Percentiles rank a stretch among this genome's conserved stretches.
These are phyloP conservation scores for Atlantisia rogersi DNA, from an alignment of 2,113 vertebrate species.

Conservation along the genomic window DNA sequence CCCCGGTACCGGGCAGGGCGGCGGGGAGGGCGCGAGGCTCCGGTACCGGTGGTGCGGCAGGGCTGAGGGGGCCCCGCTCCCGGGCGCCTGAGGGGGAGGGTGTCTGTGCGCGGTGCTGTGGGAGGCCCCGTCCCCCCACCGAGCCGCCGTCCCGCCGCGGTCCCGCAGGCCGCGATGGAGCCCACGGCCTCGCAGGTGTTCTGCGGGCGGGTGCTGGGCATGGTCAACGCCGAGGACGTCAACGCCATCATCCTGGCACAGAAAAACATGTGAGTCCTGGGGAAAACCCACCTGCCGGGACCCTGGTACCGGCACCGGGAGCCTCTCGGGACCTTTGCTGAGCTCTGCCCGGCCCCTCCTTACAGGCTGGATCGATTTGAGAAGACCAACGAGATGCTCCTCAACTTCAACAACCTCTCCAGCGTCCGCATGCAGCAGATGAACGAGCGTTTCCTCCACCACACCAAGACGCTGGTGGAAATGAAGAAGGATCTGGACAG, in stretches of 20 bases:
- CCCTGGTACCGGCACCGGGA: not conserved
- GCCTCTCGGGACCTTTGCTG: not conserved
- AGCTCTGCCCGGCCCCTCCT: not conserved
- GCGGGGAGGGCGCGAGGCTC: too few relatives aligned
- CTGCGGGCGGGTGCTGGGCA: conserved; percentile 92
- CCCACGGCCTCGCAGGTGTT: conserved; percentile 89
- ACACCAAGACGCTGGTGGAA: conserved; percentile 90
- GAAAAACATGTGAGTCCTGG: conserved; percentile 91
- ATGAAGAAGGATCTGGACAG: conserved; percentile 98
- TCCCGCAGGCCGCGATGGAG: conserved; percentile 80
- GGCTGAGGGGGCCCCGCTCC: fast-evolving
- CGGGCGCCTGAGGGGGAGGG: not conserved
- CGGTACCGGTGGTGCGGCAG: fast-evolving
- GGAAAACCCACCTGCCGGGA: fast-evolving
- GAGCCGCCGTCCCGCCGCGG: not conserved
- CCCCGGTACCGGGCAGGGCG: not conserved
- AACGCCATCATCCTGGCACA: conserved; percentile 97
- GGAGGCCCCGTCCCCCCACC: not conserved
- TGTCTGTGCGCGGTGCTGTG: not conserved
- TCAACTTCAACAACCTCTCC: conserved; percentile 96
- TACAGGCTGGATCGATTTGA: conserved; percentile 95
- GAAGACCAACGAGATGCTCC: conserved; percentile 98
- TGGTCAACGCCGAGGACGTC: conserved; percentile 95
- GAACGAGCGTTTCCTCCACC: conserved; percentile 91
- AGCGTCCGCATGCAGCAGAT: conserved; percentile 92